A percentile compares a stretch with the other conserved stretches of the same genome.
phyloP scores from a whole-genome alignment of 2,888 invertebrate species.

The Galeruca laticollis region DNA sequence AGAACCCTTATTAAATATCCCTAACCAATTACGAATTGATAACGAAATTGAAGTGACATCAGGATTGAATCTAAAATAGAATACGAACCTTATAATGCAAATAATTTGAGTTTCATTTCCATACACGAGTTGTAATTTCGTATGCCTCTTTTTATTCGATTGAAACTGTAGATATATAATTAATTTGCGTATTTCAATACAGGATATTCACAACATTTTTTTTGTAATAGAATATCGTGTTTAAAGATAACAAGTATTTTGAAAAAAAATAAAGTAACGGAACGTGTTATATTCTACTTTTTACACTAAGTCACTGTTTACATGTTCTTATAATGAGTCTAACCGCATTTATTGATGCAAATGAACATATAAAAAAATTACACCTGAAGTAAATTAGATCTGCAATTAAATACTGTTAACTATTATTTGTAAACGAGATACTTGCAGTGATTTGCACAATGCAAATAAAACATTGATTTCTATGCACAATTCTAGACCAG shows the following conservation, averaged over 20 bases:
- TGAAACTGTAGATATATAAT: too few relatives aligned
- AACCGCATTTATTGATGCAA: constrained; percentile 15
- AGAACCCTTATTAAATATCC: too few relatives aligned
- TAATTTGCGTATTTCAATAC: too few relatives aligned
- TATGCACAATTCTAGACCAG: background rate
- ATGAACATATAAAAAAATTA: constrained; percentile 22
- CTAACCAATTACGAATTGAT: too few relatives aligned
- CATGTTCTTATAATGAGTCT: background rate
- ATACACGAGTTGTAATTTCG: too few relatives aligned
- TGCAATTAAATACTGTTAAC: constrained; percentile 3
- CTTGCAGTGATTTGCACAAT: background rate
- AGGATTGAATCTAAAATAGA: too few relatives aligned
- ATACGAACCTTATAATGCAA: too few relatives aligned
- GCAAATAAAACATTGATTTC: background rate
- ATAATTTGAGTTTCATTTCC: too few relatives aligned
- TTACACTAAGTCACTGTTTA: background rate
- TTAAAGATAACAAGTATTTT: background rate
- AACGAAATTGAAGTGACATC: too few relatives aligned
- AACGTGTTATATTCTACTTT: background rate
- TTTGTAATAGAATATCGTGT: background rate
- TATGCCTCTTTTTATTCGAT: too few relatives aligned
- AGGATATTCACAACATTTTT: background rate
- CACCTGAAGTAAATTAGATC: constrained; percentile 25
- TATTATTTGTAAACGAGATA: background rate
- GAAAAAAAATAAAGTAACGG: background rate